Evolutionary conservation across 2,888 invertebrate genomes (phyloP).

Genomic region (Scaptomyza flava): DNA sequence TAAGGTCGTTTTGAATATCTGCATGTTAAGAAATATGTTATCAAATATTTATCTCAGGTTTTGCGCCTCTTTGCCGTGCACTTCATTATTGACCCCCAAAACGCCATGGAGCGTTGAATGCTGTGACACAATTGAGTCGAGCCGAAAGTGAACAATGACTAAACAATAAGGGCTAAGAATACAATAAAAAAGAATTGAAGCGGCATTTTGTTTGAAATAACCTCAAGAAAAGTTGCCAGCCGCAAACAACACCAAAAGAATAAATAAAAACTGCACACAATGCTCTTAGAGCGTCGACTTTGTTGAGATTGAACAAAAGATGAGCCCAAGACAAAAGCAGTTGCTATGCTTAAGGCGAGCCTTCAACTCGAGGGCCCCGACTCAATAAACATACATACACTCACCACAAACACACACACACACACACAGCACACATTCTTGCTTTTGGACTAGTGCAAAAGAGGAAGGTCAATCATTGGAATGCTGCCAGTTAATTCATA

Average conservation of each 20-base stretch:
- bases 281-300: constrained; percentile 39
- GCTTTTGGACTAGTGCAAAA: constrained; percentile 23
- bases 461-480: constrained; percentile 76
- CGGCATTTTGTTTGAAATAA: constrained; percentile 51
- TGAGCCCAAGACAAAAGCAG: constrained; percentile 72
- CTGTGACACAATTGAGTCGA: constrained; percentile 62
- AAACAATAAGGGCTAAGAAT: constrained; percentile 50
- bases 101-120: constrained; percentile 44
- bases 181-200: constrained; percentile 45
- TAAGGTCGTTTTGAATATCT: too few species aligned
- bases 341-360: constrained; percentile 67
- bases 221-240: constrained; percentile 45
- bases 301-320: constrained; percentile 67
- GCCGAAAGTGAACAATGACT: constrained; percentile 44
- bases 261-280: constrained; percentile 61
- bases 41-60: background rate
- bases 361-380: constrained; percentile 62
- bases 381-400: constrained; percentile 36
- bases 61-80: constrained; percentile 23
- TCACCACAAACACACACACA: constrained; percentile 32
- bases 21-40: constrained; percentile 1
- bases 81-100: constrained; percentile 68
- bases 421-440: constrained; percentile 23
- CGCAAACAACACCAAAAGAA: constrained; percentile 46
- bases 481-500: constrained; percentile 77